A percentile compares a stretch with the other conserved stretches of the same genome.
Conservation (phyloP, 2,888 invertebrate genomes). For the Agrochola lychnidis region DNA sequence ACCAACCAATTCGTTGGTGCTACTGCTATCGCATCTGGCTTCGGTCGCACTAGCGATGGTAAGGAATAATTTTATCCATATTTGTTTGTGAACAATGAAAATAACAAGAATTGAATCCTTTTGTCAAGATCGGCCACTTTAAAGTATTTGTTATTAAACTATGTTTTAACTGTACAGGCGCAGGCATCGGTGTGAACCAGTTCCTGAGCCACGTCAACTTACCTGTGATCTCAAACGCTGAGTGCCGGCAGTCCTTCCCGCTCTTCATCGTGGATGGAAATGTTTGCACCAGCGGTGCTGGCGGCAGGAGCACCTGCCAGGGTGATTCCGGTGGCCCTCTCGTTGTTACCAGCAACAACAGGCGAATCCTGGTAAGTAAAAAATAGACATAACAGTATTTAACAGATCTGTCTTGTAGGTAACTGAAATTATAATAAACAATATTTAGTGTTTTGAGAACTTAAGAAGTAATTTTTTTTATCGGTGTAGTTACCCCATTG, state of each 20-base stretch:
- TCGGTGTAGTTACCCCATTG: background rate
- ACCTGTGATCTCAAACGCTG: slow-evolving; percentile 19
- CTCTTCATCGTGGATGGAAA: slow-evolving; percentile 55
- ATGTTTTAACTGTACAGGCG: background rate
- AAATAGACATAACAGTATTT: background rate
- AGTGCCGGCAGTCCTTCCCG: background rate
- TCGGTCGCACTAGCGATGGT: slow-evolving; percentile 68
- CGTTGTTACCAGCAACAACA: slow-evolving; percentile 62
- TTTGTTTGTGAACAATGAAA: background rate
- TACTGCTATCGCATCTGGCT: slow-evolving; percentile 73
- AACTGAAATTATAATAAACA: background rate
- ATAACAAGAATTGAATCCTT: background rate
- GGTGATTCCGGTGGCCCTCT: slow-evolving; percentile 85
- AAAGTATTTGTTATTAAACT: background rate
- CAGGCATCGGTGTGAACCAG: background rate
- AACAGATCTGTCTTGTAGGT: background rate
- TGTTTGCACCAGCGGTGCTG: slow-evolving; percentile 74
- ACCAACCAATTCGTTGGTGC: slow-evolving; percentile 66
- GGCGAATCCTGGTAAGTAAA: slow-evolving; percentile 70
- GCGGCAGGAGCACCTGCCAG: slow-evolving; percentile 70
- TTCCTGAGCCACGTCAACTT: slow-evolving; percentile 15
- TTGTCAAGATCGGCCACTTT: background rate
- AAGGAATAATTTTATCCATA: slow-evolving; percentile 34
- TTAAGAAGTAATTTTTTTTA: background rate
- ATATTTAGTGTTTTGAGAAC: background rate